Evolutionary conservation across 2,113 vertebrate genomes (phyloP), one percentile per base, ranked within the genome.

Genomic region (Saguinus imperator): DNA sequence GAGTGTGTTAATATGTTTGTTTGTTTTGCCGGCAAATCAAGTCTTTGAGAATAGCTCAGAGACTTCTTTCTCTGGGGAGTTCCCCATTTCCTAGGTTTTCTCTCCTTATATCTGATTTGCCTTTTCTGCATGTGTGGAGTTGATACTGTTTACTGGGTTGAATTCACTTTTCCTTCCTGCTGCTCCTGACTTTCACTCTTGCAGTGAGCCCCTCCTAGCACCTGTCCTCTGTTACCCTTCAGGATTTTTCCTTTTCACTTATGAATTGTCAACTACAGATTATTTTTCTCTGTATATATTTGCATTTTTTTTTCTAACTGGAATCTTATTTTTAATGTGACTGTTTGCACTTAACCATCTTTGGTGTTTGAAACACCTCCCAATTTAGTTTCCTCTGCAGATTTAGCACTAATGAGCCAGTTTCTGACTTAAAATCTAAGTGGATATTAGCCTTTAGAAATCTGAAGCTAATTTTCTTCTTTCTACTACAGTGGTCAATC

Each of bases 261-360:
- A 37, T 18, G 79, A 96, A 57, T 84, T 94, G 80, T 81, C 52
- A 83, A 43, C 73, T 90, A n/a, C 75, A 48, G 68, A 43, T 84
- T 90, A 4, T 73, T 95, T 97, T 97, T 89, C 95, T 96, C 92
- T 97, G 95, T 92, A 80, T 97, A 80, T 77, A 95, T 97, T 97
- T 92, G 96, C 95, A 90, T 96, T 94, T 95, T 94, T 95, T 94
- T 96, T 94, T 72, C 61, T 95, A 72, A 77, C 18, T 72, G 70
- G 61, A 79, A 77, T 86, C 85, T 94, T 89, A 93, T 95, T 94
- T 96, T 91, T 96, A 88, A 79, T 37, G 87, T 92, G 84, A 45
- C 79, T 84, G 5, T 96, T 95, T 92, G 57, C 87, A 96, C 90
- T 70, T 91, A 48, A 58, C 88, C 91, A 35, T 83, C 90, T 82